These are phyloP conservation scores for Toxostoma redivivum DNA, from an alignment of 2,113 vertebrate species.

Conservation along the genomic window DNA sequence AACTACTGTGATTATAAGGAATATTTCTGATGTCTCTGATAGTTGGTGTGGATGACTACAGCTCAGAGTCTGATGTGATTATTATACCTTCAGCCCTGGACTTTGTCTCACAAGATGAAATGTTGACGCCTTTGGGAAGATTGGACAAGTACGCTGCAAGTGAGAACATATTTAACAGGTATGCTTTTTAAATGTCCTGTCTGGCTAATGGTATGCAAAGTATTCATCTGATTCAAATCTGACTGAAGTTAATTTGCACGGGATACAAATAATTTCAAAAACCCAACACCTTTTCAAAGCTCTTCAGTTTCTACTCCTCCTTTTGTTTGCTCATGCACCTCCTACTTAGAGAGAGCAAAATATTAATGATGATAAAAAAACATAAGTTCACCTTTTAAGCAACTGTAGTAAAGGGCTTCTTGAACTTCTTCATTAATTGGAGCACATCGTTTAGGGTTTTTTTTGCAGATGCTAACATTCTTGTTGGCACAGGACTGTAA, in stretches of 20 bases:
- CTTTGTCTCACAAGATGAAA: constrained; percentile 94
- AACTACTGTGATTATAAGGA: constrained; percentile 69
- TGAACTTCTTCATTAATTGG: background rate
- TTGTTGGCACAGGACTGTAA: background rate
- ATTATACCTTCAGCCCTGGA: constrained; percentile 92
- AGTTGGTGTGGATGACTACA: constrained; percentile 93
- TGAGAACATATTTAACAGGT: constrained; percentile 93
- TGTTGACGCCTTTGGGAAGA: constrained; percentile 89
- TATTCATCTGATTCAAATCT: background rate
- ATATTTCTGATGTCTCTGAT: constrained; percentile 86
- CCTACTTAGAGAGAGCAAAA: background rate
- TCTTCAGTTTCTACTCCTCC: background rate
- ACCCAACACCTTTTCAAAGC: background rate
- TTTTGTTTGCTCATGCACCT: background rate
- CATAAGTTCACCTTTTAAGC: background rate
- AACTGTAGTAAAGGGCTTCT: background rate
- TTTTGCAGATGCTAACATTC: background rate
- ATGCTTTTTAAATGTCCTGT: background rate
- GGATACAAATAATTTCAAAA: background rate
- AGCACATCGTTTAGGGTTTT: background rate
- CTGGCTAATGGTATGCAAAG: background rate
- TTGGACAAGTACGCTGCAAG: constrained; percentile 91
- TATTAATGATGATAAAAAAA: background rate
- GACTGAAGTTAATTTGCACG: background rate
- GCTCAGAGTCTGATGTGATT: constrained; percentile 92